Evolutionary conservation across 2,113 vertebrate species (phyloP).

Genomic region (Cebus imitator): DNA sequence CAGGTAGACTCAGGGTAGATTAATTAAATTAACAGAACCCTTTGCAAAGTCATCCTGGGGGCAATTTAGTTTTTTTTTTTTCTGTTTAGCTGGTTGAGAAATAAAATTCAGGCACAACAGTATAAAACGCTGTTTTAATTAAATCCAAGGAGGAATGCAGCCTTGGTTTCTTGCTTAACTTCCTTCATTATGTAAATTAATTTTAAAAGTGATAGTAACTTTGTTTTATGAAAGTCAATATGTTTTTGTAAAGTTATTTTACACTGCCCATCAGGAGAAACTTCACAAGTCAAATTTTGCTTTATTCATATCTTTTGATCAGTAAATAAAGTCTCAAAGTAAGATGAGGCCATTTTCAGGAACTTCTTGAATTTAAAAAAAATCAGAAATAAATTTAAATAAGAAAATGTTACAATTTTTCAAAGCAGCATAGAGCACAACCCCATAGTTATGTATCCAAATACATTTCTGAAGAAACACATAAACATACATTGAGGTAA

Average conservation of each 20-base stretch:
- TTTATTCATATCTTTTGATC: neutral
- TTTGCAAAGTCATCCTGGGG: conserved; percentile 67
- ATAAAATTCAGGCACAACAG: conserved; percentile 65
- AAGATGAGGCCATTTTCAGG: neutral
- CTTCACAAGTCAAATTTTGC: neutral
- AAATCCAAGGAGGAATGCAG: conserved; percentile 67
- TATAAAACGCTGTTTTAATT: conserved; percentile 82
- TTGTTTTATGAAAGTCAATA: conserved; percentile 67
- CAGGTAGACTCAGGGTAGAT: conserved; percentile 55
- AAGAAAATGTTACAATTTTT: neutral
- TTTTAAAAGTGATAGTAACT: conserved; percentile 62
- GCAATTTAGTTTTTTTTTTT: conserved; percentile 68
- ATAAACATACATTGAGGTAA: neutral
- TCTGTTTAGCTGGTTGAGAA: conserved; percentile 64
- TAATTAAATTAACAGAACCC: conserved; percentile 77
- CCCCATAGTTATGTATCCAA: neutral
- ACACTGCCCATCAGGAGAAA: neutral
- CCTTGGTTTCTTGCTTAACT: conserved; percentile 66
- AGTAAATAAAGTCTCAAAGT: neutral
- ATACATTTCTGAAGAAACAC: neutral
- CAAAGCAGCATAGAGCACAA: neutral
- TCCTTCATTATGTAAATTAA: conserved; percentile 79
- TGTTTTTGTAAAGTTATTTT: conserved; percentile 59
- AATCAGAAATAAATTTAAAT: neutral
- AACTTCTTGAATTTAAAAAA: neutral